Percentiles rank a stretch among this genome's conserved stretches.
Evolutionary conservation across 2,797 vertebrate genomes (phyloP).

Genomic region (Scomberomorus guttatus): DNA sequence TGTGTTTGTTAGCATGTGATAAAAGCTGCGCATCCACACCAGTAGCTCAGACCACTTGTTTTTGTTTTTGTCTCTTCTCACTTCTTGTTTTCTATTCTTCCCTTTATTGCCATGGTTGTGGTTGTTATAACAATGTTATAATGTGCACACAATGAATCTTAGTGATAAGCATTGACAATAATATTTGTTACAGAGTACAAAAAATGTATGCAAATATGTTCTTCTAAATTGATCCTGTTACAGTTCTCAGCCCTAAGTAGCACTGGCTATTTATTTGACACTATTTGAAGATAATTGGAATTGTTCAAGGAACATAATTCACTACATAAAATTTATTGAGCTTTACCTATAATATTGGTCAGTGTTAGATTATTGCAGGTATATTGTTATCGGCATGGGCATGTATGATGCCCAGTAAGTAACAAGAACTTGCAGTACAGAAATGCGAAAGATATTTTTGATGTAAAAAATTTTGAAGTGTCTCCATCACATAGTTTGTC

Average conservation of each 20-base stretch:
- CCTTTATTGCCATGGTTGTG: neutral
- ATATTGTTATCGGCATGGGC: too few relatives aligned
- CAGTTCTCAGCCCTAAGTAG: neutral
- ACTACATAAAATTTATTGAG: too few relatives aligned
- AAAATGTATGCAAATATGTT: too few relatives aligned
- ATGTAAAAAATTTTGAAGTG: too few relatives aligned
- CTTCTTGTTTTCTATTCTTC: slow-evolving; percentile 15
- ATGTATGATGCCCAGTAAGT: too few relatives aligned
- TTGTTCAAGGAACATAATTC: neutral
- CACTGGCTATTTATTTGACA: neutral
- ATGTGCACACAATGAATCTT: too few relatives aligned
- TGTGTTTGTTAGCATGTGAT: slow-evolving; percentile 5
- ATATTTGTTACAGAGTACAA: neutral
- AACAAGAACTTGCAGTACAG: too few relatives aligned
- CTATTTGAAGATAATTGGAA: neutral
- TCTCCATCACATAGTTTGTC: neutral
- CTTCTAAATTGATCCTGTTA: neutral
- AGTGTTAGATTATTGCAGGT: too few relatives aligned
- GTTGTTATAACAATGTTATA: neutral
- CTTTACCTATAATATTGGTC: too few relatives aligned
- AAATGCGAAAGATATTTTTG: too few relatives aligned
- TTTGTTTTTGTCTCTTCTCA: neutral
- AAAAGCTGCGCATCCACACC: neutral
- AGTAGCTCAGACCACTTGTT: neutral
- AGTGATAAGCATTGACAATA: too few relatives aligned